These are phyloP conservation scores for Euura lappo DNA, from an alignment of 1,140 invertebrate genomes.

Conservation along the genomic window DNA sequence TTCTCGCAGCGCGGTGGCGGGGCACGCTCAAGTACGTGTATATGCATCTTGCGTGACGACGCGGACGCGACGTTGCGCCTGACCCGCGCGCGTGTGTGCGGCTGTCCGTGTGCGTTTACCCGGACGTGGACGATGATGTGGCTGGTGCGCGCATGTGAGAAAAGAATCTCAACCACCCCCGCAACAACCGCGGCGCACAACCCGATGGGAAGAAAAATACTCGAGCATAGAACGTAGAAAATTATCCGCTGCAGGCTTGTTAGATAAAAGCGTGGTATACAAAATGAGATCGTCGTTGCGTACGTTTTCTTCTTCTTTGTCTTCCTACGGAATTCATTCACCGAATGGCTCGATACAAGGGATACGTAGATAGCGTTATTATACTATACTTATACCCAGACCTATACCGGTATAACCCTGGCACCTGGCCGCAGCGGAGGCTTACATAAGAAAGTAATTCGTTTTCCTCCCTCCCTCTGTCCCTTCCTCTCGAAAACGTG, in stretches of 20 bases:
- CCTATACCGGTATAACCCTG: too few species aligned
- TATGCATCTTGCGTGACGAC: background rate
- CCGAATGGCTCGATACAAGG: too few species aligned
- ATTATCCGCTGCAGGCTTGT: too few species aligned
- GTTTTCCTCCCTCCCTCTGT: background rate
- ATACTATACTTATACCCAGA: too few species aligned
- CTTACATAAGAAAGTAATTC: slow-evolving; percentile 8
- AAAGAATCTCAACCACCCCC: too few species aligned
- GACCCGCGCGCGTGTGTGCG: background rate
- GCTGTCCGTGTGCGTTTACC: background rate
- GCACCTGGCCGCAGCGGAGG: background rate
- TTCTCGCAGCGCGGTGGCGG: too few species aligned
- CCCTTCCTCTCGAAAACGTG: background rate
- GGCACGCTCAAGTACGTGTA: background rate
- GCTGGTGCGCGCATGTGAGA: background rate
- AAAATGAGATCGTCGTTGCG: too few species aligned
- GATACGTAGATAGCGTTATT: too few species aligned
- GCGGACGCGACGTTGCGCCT: background rate
- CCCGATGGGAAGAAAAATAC: background rate
- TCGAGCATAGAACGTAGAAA: too few species aligned
- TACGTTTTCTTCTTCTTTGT: too few species aligned
- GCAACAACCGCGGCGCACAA: background rate
- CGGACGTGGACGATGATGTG: background rate
- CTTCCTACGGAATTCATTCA: too few species aligned
- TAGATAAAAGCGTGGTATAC: too few species aligned